Evolutionary conservation across 2,888 invertebrate species (phyloP).

Genomic region (Dermolepida albohirtum): DNA sequence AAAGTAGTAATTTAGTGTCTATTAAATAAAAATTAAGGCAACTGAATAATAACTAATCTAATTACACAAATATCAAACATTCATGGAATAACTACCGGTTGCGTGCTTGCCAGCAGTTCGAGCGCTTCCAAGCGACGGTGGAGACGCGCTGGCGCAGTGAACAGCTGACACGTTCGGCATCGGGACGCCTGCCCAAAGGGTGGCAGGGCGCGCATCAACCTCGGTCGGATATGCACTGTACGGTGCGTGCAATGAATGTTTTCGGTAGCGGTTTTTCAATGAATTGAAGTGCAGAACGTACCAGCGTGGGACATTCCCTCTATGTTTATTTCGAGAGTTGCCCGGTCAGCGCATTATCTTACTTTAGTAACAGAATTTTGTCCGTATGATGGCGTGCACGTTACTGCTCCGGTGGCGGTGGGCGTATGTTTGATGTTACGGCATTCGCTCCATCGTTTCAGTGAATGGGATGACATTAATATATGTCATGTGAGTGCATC

Average conservation of each 20-base stretch:
- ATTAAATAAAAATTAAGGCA: too few species aligned
- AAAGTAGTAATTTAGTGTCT: too few species aligned
- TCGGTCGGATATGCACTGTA: slow-evolving; percentile 52
- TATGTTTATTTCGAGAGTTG: slow-evolving; percentile 7
- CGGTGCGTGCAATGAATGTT: slow-evolving; percentile 49
- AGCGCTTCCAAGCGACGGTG: slow-evolving; percentile 12
- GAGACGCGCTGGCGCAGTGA: slow-evolving; percentile 47
- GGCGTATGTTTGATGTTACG: slow-evolving; percentile 14
- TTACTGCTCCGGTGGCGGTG: slow-evolving; percentile 5
- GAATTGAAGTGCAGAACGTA: slow-evolving; percentile 39
- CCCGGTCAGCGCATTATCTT: slow-evolving; percentile 5
- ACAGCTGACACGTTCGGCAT: slow-evolving; percentile 43
- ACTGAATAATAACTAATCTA: not conserved
- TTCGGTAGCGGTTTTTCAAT: slow-evolving; percentile 34
- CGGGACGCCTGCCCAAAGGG: slow-evolving; percentile 56
- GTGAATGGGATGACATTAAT: slow-evolving; percentile 26
- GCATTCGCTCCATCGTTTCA: slow-evolving; percentile 16
- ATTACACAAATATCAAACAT: not conserved
- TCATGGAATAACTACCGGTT: slow-evolving; percentile 26
- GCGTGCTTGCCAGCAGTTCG: slow-evolving; percentile 20
- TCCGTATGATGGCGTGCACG: slow-evolving; percentile 34
- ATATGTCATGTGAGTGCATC: slow-evolving; percentile 14
- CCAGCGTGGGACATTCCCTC: slow-evolving; percentile 41
- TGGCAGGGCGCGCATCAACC: slow-evolving; percentile 52
- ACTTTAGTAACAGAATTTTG: slow-evolving; percentile 10